Evolutionary conservation across 1,140 invertebrate species (phyloP).

Genomic region (Drosophila bocqueti): DNA sequence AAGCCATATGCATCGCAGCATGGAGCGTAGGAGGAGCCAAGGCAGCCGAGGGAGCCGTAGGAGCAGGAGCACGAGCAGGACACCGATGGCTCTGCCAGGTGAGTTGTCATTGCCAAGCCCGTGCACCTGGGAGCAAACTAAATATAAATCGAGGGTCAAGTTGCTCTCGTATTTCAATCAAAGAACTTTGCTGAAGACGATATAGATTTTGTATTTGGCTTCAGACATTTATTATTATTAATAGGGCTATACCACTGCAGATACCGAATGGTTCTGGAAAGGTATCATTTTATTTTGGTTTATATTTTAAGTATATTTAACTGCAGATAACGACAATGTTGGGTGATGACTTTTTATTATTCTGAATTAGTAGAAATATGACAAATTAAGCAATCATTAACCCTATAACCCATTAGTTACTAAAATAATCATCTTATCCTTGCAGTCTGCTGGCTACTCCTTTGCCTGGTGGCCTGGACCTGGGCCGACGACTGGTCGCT

Average conservation of each 20-base stretch:
- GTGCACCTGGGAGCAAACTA: slow-evolving; percentile 1
- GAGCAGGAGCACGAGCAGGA: slow-evolving; percentile 9
- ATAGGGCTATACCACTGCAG: not conserved
- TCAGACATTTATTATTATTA: not conserved
- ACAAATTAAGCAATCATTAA: too few relatives aligned
- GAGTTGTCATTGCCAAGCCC: slow-evolving; percentile 40
- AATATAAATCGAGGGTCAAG: slow-evolving; percentile 15
- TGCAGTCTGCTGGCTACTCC: slow-evolving; percentile 37
- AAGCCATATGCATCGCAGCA: slow-evolving; percentile 63
- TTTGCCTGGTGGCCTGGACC: slow-evolving; percentile 83
- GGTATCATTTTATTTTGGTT: not conserved
- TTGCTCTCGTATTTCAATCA: not conserved
- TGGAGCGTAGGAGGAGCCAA: slow-evolving; percentile 38
- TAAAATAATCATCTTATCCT: not conserved
- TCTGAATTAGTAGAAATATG: too few relatives aligned
- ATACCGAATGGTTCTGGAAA: not conserved
- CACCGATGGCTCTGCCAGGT: slow-evolving; percentile 58
- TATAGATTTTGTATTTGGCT: not conserved
- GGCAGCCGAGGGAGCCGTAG: not conserved
- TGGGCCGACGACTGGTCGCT: slow-evolving; percentile 92
- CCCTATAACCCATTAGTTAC: not conserved
- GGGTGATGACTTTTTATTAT: too few relatives aligned
- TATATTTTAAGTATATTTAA: not conserved
- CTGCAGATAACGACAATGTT: too few relatives aligned
- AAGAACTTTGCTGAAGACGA: too few relatives aligned